Conservation (phyloP, 2,797 vertebrate genomes). For the Sphenopsis melanotis region DNA sequence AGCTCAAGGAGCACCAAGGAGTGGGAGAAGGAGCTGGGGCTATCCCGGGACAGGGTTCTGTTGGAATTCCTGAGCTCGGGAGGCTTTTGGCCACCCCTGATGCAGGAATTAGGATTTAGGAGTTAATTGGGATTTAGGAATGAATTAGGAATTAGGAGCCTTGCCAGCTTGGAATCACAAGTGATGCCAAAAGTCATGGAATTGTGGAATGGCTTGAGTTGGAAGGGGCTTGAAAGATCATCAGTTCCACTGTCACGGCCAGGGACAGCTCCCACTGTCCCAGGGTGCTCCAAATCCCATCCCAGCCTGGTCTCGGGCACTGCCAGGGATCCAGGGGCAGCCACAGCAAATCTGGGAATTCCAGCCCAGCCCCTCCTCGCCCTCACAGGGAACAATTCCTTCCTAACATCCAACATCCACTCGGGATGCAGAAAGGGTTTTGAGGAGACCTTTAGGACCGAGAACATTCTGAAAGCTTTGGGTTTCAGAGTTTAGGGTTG, state of each 20-base stretch:
- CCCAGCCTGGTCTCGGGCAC: background rate
- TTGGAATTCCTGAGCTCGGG: background rate
- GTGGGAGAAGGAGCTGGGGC: background rate
- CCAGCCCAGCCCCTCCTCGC: background rate
- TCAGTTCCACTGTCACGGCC: fast-evolving
- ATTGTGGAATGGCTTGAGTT: background rate
- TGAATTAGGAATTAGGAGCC: background rate
- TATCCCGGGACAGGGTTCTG: background rate
- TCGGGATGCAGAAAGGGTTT: background rate
- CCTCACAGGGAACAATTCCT: background rate
- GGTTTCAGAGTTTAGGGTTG: background rate
- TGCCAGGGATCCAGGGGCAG: background rate
- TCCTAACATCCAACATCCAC: fast-evolving
- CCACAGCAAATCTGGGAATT: background rate
- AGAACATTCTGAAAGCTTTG: fast-evolving
- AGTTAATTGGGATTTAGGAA: background rate
- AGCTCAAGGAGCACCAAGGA: background rate
- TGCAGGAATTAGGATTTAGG: background rate
- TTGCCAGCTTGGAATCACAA: background rate
- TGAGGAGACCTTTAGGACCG: background rate
- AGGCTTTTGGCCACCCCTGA: background rate
- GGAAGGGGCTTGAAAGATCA: background rate
- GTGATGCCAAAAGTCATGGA: background rate
- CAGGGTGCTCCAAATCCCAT: background rate
- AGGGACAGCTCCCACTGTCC: background rate